These are phyloP conservation scores for Gryon sp. DNA, from an alignment of 1,140 invertebrate genomes.

Conservation along the genomic window DNA sequence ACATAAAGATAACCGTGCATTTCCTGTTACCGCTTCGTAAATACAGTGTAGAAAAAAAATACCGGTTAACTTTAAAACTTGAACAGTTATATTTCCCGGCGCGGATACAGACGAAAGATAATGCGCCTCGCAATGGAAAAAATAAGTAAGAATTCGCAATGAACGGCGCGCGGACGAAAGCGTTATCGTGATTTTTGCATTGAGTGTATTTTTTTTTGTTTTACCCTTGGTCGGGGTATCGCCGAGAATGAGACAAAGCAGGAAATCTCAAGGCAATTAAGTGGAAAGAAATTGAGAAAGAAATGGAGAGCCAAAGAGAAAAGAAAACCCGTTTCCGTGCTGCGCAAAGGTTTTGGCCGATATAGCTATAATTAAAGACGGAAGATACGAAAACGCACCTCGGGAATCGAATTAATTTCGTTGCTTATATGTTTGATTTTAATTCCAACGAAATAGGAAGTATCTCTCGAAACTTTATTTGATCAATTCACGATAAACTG, in stretches of 20 bases:
- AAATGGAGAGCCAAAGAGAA: conserved; percentile 38
- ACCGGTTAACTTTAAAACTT: not conserved
- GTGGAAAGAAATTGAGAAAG: conserved; percentile 56
- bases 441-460: conserved; percentile 1
- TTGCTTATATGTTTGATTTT: conserved; percentile 44
- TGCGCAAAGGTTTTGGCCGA: conserved; percentile 17
- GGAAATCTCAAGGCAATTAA: conserved; percentile 57
- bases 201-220: conserved; percentile 19
- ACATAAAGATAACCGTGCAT: too few relatives aligned
- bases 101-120: conserved; percentile 19
- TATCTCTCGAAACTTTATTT: conserved; percentile 12
- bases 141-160: conserved; percentile 32
- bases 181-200: conserved; percentile 51
- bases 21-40: too few relatives aligned
- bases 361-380: conserved; percentile 55
- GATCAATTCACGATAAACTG: conserved; percentile 1
- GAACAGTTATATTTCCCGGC: conserved; percentile 13
- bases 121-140: conserved; percentile 8
- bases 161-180: conserved; percentile 22
- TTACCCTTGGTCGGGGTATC: conserved; percentile 10
- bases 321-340: conserved; percentile 47
- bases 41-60: not conserved
- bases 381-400: conserved; percentile 42
- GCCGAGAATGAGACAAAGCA: conserved; percentile 53
- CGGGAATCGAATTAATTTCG: conserved; percentile 48